A percentile compares a stretch with the other conserved stretches of the same genome.
These are phyloP conservation scores for Pristionchus maxplancki DNA, from an alignment of 2,888 invertebrate genomes.

Conservation along the genomic window DNA sequence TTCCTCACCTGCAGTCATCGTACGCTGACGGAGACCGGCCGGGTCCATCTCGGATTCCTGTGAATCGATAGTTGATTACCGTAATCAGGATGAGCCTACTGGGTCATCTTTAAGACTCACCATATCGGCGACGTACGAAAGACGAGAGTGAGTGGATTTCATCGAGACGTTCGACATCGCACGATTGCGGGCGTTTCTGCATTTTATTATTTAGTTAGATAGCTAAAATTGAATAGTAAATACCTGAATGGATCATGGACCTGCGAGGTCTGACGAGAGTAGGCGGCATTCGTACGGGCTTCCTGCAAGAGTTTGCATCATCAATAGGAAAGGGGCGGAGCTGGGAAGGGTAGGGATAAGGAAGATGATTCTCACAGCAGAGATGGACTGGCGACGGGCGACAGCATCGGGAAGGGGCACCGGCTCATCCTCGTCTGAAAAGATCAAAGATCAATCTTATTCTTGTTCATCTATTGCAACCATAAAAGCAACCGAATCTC, in stretches of 20 bases:
- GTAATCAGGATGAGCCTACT: background rate
- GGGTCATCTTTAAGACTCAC: background rate
- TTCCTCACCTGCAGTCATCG: conserved; percentile 32
- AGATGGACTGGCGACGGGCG: conserved; percentile 34
- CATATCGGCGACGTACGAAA: background rate
- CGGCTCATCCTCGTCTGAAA: conserved; percentile 36
- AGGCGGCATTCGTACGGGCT: conserved; percentile 24
- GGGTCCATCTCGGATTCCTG: conserved; percentile 43
- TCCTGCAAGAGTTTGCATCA: background rate
- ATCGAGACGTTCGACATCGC: conserved; percentile 45
- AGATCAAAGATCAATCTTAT: background rate
- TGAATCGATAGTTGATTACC: background rate
- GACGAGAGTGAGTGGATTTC: background rate
- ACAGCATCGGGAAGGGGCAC: conserved; percentile 25
- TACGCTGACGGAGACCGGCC: conserved; percentile 40
- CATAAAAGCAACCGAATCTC: background rate
- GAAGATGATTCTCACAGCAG: background rate
- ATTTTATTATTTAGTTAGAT: background rate
- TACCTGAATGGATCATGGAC: conserved; percentile 37
- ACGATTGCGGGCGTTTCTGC: conserved; percentile 44
- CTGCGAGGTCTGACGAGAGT: conserved; percentile 4
- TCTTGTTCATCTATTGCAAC: background rate
- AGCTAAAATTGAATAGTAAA: background rate
- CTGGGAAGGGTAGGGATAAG: background rate
- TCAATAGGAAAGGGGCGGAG: background rate